These are phyloP conservation scores for Trematomus loennbergii DNA, from an alignment of 2,113 vertebrate genomes.

Conservation along the genomic window DNA sequence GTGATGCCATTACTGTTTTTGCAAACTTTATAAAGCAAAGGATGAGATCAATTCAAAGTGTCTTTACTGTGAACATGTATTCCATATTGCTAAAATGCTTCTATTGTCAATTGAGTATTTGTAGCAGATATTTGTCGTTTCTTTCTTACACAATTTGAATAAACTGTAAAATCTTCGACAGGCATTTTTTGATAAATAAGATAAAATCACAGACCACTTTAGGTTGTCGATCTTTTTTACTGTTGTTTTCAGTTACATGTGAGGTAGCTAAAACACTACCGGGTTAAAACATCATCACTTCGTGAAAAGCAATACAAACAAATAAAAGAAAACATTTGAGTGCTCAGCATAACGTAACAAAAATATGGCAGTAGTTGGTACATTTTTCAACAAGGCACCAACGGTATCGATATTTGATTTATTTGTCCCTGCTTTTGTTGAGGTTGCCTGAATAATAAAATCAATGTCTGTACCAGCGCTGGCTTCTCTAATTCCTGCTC, in stretches of 20 bases:
- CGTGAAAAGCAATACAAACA: conserved; percentile 89
- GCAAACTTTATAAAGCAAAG: conserved; percentile 25
- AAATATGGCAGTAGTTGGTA: conserved; percentile 90
- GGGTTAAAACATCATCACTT: conserved; percentile 88
- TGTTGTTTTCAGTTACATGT: conserved; percentile 85
- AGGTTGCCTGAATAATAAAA: conserved; percentile 80
- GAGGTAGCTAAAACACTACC: conserved; percentile 99
- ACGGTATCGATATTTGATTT: conserved; percentile 81
- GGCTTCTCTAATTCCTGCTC: conserved; percentile 53
- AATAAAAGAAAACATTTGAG: conserved; percentile 85
- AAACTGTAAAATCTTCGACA: conserved; percentile 19
- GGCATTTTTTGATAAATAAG: conserved; percentile 1
- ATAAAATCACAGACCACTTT: conserved; percentile 56
- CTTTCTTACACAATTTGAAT: conserved; percentile 33
- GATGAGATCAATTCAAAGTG: conserved; percentile 21
- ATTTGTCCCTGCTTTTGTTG: conserved; percentile 81
- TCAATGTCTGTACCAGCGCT: conserved; percentile 72
- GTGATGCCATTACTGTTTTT: conserved; percentile 36
- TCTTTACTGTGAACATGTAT: not conserved
- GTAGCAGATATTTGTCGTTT: conserved; percentile 7
- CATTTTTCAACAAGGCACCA: conserved; percentile 92
- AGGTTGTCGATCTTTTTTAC: conserved; percentile 64
- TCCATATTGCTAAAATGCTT: not conserved
- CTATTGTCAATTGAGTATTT: not conserved
- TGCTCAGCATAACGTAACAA: conserved; percentile 88